These are phyloP conservation scores for Drosophila meridionalis DNA, from an alignment of 2,888 invertebrate species.

Conservation along the genomic window DNA sequence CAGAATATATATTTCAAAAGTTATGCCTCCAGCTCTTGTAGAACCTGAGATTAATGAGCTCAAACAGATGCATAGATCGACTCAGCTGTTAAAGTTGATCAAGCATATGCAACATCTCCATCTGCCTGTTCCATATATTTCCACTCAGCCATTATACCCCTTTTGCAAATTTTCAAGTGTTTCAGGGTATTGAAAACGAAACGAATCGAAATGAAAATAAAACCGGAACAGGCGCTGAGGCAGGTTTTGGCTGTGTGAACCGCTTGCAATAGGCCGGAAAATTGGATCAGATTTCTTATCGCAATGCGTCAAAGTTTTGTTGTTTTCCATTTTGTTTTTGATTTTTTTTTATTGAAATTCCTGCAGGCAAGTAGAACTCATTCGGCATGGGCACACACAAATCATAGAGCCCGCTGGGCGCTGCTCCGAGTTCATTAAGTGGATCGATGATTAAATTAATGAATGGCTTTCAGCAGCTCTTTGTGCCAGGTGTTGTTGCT, in stretches of 20 bases:
- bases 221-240: constrained; percentile 49
- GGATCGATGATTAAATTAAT: constrained; percentile 79
- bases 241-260: constrained; percentile 1
- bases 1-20: not conserved
- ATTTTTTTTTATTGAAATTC: not conserved
- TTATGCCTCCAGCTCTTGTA: not conserved
- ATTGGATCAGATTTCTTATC: constrained; percentile 73
- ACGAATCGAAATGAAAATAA: constrained; percentile 9
- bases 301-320: constrained; percentile 46
- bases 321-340: not conserved
- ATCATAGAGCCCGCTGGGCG: constrained; percentile 71
- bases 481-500: constrained; percentile 26
- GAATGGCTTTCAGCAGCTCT: constrained; percentile 74
- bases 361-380: constrained; percentile 33
- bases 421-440: constrained; percentile 67
- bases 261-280: constrained; percentile 45
- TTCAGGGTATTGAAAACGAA: not conserved
- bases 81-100: not conserved
- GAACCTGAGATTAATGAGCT: not conserved
- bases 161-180: not conserved
- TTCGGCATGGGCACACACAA: constrained; percentile 55
- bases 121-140: not conserved
- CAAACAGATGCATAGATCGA: not conserved
- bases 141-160: not conserved
- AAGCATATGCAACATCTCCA: not conserved